phyloP scores from a whole-genome alignment of 2,113 vertebrate genomes.

The Ictalurus punctatus region DNA sequence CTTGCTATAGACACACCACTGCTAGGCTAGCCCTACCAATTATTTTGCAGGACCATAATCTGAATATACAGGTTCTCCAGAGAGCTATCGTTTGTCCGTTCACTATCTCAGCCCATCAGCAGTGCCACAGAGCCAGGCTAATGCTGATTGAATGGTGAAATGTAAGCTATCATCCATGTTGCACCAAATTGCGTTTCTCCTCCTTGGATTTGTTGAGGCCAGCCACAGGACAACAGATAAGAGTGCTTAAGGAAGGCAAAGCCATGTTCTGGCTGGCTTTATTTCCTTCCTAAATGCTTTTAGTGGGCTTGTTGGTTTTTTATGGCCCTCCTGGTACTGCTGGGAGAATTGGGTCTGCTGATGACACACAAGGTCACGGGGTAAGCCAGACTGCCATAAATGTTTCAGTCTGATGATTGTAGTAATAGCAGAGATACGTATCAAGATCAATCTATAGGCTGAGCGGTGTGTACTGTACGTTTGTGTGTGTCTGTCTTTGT shows the following conservation, averaged over 20 bases:
- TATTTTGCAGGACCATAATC: conserved; percentile 16
- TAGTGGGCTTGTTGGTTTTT: conserved; percentile 46
- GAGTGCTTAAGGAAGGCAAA: conserved; percentile 19
- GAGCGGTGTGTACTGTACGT: background rate
- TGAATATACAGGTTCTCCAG: conserved; percentile 6
- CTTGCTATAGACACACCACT: conserved; percentile 30
- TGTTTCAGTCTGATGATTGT: conserved; percentile 28
- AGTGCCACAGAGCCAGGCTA: background rate
- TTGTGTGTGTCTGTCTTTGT: background rate
- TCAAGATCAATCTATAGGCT: conserved; percentile 3
- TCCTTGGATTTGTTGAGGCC: conserved; percentile 30
- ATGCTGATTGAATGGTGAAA: conserved; percentile 23
- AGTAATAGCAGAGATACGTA: conserved; percentile 4
- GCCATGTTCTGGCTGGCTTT: conserved; percentile 23
- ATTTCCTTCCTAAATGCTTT: conserved; percentile 37
- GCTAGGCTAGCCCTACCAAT: background rate
- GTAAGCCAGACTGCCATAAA: conserved; percentile 39
- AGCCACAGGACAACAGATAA: conserved; percentile 7
- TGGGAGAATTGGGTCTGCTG: conserved; percentile 42
- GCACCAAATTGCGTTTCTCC: conserved; percentile 44
- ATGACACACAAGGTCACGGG: conserved; percentile 23
- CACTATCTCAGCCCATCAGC: conserved; percentile 23
- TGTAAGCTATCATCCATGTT: conserved; percentile 39
- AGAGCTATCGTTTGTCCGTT: conserved; percentile 19
- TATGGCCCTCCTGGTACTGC: conserved; percentile 24